Conservation (phyloP, 2,797 vertebrate species). For the Decapterus maruadsi region DNA sequence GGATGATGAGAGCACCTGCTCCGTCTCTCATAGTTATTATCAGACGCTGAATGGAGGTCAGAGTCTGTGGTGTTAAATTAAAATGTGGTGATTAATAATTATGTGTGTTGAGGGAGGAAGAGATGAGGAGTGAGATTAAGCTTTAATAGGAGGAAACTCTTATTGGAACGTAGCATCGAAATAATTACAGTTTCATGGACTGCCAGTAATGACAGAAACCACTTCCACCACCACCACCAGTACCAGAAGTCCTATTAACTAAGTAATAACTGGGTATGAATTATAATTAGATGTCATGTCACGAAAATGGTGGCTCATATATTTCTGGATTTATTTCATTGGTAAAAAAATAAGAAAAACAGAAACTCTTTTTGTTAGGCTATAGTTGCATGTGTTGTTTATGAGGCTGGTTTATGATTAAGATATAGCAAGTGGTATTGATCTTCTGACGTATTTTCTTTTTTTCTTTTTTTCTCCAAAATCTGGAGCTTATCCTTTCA, state of each 20-base stretch:
- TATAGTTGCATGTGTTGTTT: background rate
- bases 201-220: constrained; percentile 24
- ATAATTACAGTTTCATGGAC: constrained; percentile 44
- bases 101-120: constrained; percentile 24
- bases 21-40: constrained; percentile 53
- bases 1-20: constrained; percentile 76
- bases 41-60: constrained; percentile 53
- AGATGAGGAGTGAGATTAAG: constrained; percentile 37
- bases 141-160: constrained; percentile 23
- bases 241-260: background rate
- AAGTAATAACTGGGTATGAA: background rate
- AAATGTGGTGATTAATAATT: constrained; percentile 72
- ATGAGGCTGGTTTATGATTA: background rate
- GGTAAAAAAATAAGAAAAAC: background rate
- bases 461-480: background rate
- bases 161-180: constrained; percentile 22
- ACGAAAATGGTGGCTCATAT: background rate
- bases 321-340: background rate
- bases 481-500: background rate
- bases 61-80: constrained; percentile 55
- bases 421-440: background rate
- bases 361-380: background rate
- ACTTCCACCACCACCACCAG: background rate
- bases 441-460: background rate
- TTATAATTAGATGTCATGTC: background rate